A percentile compares a stretch with the other conserved stretches of the same genome.
Conservation (phyloP, 1,140 invertebrate genomes). For the Nymphalis io region DNA sequence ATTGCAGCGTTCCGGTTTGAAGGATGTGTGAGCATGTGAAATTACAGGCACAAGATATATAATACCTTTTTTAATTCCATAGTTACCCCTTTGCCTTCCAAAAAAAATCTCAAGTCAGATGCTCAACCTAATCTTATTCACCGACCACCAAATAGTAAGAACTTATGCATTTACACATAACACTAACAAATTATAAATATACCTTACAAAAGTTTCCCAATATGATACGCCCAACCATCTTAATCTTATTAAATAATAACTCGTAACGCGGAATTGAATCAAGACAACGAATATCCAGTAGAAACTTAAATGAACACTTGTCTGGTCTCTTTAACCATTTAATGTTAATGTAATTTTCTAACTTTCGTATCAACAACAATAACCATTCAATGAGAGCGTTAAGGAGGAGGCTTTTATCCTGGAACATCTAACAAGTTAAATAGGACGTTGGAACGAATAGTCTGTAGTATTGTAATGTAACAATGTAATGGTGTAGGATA, state of each 20-base stretch:
- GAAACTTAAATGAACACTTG: not conserved
- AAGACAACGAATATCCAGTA: not conserved
- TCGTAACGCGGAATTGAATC: not conserved
- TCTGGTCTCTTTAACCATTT: slow-evolving; percentile 6
- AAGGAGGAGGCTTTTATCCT: slow-evolving; percentile 34
- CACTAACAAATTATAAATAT: no score
- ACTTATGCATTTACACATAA: no score
- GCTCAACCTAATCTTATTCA: no score
- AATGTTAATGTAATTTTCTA: slow-evolving; percentile 28
- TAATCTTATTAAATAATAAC: not conserved
- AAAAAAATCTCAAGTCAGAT: no score
- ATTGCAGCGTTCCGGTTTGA: no score
- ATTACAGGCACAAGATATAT: no score
- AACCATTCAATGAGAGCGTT: slow-evolving; percentile 16
- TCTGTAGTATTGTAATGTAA: slow-evolving; percentile 35
- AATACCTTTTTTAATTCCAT: no score
- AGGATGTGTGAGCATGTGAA: no score
- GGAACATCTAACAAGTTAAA: slow-evolving; percentile 24
- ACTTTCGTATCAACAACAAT: slow-evolving; percentile 16
- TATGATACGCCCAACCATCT: no score
- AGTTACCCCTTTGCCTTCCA: no score
- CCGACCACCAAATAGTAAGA: no score
- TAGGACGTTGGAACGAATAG: slow-evolving; percentile 23
- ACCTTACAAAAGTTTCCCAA: no score
- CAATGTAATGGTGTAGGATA: slow-evolving; percentile 18